Base-by-base conservation (phyloP, 2,797 vertebrate species). In the Falco biarmicus region DNA sequence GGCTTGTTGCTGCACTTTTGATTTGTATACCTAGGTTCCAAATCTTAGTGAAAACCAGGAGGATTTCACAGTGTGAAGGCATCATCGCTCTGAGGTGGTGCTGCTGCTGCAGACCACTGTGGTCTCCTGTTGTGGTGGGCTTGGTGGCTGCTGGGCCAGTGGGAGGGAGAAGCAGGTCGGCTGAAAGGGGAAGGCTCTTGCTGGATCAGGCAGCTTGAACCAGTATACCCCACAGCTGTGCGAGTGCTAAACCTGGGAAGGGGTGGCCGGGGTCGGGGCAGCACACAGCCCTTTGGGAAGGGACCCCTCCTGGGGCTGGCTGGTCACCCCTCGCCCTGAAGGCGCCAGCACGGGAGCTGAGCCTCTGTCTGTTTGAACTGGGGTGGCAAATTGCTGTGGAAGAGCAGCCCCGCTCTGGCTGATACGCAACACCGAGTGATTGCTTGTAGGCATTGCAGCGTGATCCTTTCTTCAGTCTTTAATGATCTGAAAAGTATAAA, bases 361-460 rank as follows among this genome's bases (percentile, higher is more conserved):
- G 34, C 32, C 51, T 70, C 8, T 9, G 5, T 45, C 47, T 41
- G 21, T 54, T 74, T 17, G 47, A 76, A 61, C 16, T 21, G 22
- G 5, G 2, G 18, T 26, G 19, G 22, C 34, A 34, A 21, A 31
- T 41, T 13, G 28, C 50, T 45, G 26, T 15, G 41, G 56, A 39
- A 73, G 18, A 50, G 37, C 13, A 32, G 29, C 20, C 16, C 17
- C 31, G 34, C 32, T 69, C 16, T 54, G 56, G 39, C 11, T 37
- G 31, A n/a, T 19, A 14, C 0, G 4, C n/a, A 57, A 2, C 8
- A 17, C 31, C 4, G 4, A 61, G 11, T 26, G 34, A 54, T 45
- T 2, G 1, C 45, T 73, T 81, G 53, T 28, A 32, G 28, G 24
- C 50, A 5, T 39, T 6, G 4, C 18, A 34, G 26, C 3, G 1